These are phyloP conservation scores for Lymantria monacha DNA, from an alignment of 2,888 invertebrate species.

Conservation along the genomic window DNA sequence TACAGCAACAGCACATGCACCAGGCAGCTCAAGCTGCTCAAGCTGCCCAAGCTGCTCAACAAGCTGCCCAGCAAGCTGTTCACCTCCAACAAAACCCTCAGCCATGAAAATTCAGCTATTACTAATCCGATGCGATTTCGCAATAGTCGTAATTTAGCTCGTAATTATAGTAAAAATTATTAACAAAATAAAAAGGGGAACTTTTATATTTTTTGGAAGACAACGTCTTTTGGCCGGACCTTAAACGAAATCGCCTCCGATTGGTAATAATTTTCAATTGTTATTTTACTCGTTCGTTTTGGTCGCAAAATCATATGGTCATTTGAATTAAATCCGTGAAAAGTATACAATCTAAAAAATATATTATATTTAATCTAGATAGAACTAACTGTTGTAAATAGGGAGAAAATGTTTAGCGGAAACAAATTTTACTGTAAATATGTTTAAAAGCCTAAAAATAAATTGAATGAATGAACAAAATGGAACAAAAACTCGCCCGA, in stretches of 20 bases:
- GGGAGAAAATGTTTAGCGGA: conserved; percentile 54
- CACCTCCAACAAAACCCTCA: conserved; percentile 81
- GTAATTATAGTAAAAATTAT: conserved; percentile 36
- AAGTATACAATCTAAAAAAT: conserved; percentile 43
- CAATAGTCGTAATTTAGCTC: conserved; percentile 44
- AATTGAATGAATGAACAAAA: conserved; percentile 62
- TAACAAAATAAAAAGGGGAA: conserved; percentile 13
- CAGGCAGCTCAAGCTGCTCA: conserved; percentile 46
- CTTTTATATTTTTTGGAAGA: conserved; percentile 39
- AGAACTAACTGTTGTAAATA: conserved; percentile 76
- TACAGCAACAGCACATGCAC: conserved; percentile 63
- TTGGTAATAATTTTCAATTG: conserved; percentile 59
- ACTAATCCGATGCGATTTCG: conserved; percentile 85
- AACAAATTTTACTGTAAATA: conserved; percentile 70
- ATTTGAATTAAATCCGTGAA: conserved; percentile 45
- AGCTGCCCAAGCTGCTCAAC: conserved; percentile 62
- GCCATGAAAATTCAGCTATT: conserved; percentile 91
- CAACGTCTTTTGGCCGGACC: conserved; percentile 46
- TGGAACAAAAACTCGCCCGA: conserved; percentile 80
- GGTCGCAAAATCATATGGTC: conserved; percentile 34
- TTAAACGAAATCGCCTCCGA: conserved; percentile 71
- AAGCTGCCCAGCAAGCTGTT: conserved; percentile 79
- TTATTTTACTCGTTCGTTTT: conserved; percentile 26
- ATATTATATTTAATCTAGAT: conserved; percentile 61
- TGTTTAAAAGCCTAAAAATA: conserved; percentile 55